Evolutionary conservation across 2,888 invertebrate genomes (phyloP), one percentile per base, ranked within the genome.

Genomic region (Tolmerus cingulatus): DNA sequence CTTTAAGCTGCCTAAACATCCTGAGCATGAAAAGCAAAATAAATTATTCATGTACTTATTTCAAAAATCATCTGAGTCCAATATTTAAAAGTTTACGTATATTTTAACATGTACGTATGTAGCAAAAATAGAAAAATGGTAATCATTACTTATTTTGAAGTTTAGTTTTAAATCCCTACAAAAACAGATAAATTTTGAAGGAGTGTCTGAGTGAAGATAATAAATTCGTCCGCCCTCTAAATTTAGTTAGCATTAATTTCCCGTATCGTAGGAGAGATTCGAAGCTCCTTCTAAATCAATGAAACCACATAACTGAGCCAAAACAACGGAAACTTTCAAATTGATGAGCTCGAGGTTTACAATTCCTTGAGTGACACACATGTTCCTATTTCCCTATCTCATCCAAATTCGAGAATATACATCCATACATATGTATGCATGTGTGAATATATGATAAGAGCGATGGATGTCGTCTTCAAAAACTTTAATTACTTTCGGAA

Each of bases 401-500:
- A 66, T 19, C 27, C 23, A 66, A 66, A 66, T 9, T 14, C 12
- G 23, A 66, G 12, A 27, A 66, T 30, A 30, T 30, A 30, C 30
- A 30, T 30, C 1, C 30, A 30, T 30, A 30, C 30, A 2, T 30
- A 30, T 30, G 30, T 30, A 30, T 30, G 30, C 3, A 30, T 3
- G 30, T 30, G 1, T n/a, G n/a, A n/a, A n/a, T 0, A 66, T 19
- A 1, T 66, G 27, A 19, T 66, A 23, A 27, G 3, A 66, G 66
- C 12, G 51, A 23, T 23, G 19, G 8, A 9, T 57, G 57, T 66
- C 23, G 27, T 30, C n/a, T 46, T 79, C 79, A 16, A 51, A n/a
- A 79, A 79, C 79, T 79, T 79, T 55, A 46, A 79, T 79, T 79
- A 30, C 51, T 51, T 55, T 79, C 51, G 51, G 8, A 46, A 79